Base-by-base conservation (phyloP, 64 coral and sea anemone genomes). In the Montipora efflorescens region DNA sequence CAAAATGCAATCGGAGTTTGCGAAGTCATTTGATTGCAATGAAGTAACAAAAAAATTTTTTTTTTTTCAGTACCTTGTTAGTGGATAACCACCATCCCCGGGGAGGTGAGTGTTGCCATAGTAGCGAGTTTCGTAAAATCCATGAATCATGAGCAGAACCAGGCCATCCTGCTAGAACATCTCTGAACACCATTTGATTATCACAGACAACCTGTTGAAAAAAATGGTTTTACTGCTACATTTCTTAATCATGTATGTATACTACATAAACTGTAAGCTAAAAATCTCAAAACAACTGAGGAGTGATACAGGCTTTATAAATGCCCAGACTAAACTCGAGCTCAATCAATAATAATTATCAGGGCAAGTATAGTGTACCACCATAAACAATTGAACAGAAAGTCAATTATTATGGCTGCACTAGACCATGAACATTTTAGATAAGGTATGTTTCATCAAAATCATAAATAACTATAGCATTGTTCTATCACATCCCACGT, bases 111-210 rank as follows among this genome's bases (percentile, higher is more conserved):
- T 64, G 59, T 74, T 74, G 71, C 71, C 71, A 74, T 74, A 74
- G 71, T 74, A 25, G 71, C 2, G 88, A 90, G 69, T 90, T 90
- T 44, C 88, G 49, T 78, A 90, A 77, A 90, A 90, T 90, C 51
- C 88, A 50, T 52, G 73, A 77, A 48, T 90, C 88, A 90, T 90
- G 88, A 45, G 79, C 88, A 78, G 88, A 90, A 58, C 88, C 88
- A 77, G 74, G 88, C 88, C 88, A 90, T 57, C 88, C 89, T 48
- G 74, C 67, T 74, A 91, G 90, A 74, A 91, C 79, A 83, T 91
- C 90, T 19, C 79, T 20, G 74, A 91, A 91, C 50, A 88, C 50
- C 90, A 91, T 91, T 57, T 91, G 80, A 74, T 91, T 80, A 91
- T 83, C 90, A 91, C 90, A 91, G 13, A 83, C 47, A 74, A 74